Percentiles rank a stretch among this genome's conserved stretches.
phyloP scores from a whole-genome alignment of 2,797 vertebrate genomes.

The Caiman crocodilus region DNA sequence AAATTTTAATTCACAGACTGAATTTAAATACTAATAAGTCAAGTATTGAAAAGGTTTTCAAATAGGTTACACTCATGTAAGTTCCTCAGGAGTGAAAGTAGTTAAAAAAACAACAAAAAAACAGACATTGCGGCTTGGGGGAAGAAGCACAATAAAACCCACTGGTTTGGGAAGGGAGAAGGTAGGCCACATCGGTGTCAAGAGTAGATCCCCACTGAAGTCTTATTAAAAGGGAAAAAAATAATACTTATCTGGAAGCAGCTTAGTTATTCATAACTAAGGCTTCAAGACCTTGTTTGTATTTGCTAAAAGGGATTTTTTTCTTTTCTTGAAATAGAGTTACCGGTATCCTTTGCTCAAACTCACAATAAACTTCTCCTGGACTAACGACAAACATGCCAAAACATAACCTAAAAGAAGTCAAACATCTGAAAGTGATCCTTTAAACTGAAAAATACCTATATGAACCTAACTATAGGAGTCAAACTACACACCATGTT shows the following conservation, averaged over 20 bases:
- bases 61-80: not conserved
- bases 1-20: not conserved
- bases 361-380: not conserved
- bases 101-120: not conserved
- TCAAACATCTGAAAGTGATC: not conserved
- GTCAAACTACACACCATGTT: not conserved
- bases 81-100: accelerated
- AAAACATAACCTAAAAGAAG: not conserved
- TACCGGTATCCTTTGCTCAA: not conserved
- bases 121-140: not conserved
- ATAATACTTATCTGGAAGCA: not conserved
- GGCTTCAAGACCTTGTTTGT: not conserved
- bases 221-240: not conserved
- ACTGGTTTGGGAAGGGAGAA: not conserved
- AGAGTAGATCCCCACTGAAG: not conserved
- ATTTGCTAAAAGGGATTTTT: not conserved
- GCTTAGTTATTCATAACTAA: not conserved
- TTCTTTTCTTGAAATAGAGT: not conserved
- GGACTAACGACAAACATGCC: not conserved
- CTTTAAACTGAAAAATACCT: conserved; percentile 8
- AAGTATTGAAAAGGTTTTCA: not conserved
- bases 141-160: not conserved
- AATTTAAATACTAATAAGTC: not conserved
- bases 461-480: not conserved
- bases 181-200: not conserved